Conservation (phyloP, 2,797 vertebrate genomes). For the Sciaenops ocellatus region DNA sequence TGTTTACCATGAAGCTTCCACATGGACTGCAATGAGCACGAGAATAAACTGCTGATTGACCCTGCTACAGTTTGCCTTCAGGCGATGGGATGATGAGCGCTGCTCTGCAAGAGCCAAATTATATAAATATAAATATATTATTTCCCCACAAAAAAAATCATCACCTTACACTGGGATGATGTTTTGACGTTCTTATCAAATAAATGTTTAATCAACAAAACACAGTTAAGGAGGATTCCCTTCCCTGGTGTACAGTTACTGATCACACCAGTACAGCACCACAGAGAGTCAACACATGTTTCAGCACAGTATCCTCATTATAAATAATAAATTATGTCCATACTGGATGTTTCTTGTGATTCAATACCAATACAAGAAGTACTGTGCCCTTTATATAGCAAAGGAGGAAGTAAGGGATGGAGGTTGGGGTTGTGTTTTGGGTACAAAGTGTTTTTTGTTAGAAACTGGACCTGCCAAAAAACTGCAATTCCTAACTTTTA, state of each 20-base stretch:
- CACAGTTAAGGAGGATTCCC: neutral
- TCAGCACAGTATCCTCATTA: neutral
- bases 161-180: neutral
- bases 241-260: neutral
- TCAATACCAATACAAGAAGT: neutral
- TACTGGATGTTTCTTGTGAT: neutral
- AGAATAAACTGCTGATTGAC: constrained; percentile 24
- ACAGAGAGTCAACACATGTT: neutral
- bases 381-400: neutral
- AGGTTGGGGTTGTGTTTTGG: neutral
- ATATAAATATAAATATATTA: neutral
- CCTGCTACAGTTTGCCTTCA: constrained; percentile 32
- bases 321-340: neutral
- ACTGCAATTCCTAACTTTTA: too few relatives aligned
- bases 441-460: neutral
- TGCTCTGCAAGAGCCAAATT: neutral
- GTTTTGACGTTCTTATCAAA: neutral
- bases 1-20: constrained; percentile 18
- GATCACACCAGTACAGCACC: too few relatives aligned
- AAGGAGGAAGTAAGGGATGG: neutral
- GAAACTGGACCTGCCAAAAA: neutral
- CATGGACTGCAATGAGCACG: constrained; percentile 3
- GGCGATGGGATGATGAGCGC: constrained; percentile 28
- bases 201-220: neutral
- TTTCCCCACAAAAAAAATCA: neutral